Conservation (phyloP, 1,140 invertebrate species). For the Meloidogyne exigua region DNA sequence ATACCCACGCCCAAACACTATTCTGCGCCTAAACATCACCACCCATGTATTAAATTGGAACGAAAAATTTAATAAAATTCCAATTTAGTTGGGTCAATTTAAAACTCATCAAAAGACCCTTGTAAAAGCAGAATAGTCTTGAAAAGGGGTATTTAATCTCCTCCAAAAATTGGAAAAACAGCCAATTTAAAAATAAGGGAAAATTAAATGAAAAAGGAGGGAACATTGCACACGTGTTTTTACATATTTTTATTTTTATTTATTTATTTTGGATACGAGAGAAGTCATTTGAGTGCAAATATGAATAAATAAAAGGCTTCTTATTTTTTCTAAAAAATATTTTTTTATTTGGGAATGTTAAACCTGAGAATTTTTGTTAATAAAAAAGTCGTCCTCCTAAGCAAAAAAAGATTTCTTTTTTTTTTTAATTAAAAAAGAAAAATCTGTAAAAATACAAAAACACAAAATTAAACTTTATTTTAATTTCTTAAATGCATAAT, state of each 20-base stretch:
- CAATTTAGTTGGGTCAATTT: background rate
- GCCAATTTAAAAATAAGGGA: background rate
- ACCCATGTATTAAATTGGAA: background rate
- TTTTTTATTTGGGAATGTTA: background rate
- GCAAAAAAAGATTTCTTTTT: no score
- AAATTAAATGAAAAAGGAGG: no score
- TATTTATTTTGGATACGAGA: background rate
- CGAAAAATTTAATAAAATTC: background rate
- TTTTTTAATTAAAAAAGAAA: no score
- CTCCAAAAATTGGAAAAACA: slow-evolving; percentile 3
- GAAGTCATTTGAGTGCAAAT: background rate
- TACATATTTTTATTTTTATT: background rate
- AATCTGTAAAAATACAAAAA: no score
- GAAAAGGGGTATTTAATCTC: background rate
- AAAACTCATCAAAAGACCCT: background rate
- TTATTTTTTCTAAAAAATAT: background rate
- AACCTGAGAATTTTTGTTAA: no score
- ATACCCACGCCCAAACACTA: no score
- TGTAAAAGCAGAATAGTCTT: background rate
- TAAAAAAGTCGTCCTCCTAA: no score
- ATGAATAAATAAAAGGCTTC: background rate
- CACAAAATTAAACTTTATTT: no score
- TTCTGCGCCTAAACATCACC: background rate
- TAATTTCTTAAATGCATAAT: background rate
- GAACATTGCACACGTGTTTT: background rate